Percentiles rank a stretch among this genome's conserved stretches.
phyloP scores from a whole-genome alignment of 2,113 vertebrate species.

The Atherinomorus stipes region DNA sequence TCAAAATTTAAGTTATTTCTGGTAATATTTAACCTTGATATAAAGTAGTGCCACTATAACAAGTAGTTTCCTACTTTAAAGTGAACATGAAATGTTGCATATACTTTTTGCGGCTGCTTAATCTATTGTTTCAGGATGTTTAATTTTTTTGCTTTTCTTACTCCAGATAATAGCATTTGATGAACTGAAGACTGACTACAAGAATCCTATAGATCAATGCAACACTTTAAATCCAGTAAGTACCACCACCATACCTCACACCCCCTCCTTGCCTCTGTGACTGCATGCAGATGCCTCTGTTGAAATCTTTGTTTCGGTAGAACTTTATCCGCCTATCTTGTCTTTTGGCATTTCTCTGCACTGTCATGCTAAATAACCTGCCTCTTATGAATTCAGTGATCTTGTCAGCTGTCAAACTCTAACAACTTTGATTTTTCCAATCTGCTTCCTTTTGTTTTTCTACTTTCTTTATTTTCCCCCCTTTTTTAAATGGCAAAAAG shows the following conservation, averaged over 20 bases:
- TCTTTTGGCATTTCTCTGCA: slow-evolving; percentile 75
- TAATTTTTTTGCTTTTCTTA: slow-evolving; percentile 2
- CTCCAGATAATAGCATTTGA: slow-evolving; percentile 98
- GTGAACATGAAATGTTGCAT: not conserved
- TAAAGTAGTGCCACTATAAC: not conserved
- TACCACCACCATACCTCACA: slow-evolving; percentile 20
- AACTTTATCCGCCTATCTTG: slow-evolving; percentile 52
- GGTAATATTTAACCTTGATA: not conserved
- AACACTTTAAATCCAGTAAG: slow-evolving; percentile 99
- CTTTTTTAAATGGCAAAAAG: slow-evolving; percentile 88
- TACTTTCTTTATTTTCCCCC: slow-evolving; percentile 80
- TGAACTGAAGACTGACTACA: slow-evolving; percentile 99
- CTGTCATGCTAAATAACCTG: slow-evolving; percentile 86
- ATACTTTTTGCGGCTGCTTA: rapidly evolving
- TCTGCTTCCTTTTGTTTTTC: slow-evolving; percentile 86
- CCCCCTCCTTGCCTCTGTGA: slow-evolving; percentile 44
- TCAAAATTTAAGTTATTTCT: not conserved
- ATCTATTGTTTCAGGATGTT: slow-evolving; percentile 7
- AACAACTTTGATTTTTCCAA: slow-evolving; percentile 88
- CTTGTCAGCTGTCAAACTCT: slow-evolving; percentile 93
- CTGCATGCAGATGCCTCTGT: slow-evolving; percentile 72
- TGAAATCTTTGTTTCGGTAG: slow-evolving; percentile 42
- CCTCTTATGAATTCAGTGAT: slow-evolving; percentile 89
- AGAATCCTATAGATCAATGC: slow-evolving; percentile 99
- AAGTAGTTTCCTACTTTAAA: not conserved